Evolutionary conservation across 2,797 vertebrate genomes (phyloP).

Genomic region (Atherinosoma microstoma): DNA sequence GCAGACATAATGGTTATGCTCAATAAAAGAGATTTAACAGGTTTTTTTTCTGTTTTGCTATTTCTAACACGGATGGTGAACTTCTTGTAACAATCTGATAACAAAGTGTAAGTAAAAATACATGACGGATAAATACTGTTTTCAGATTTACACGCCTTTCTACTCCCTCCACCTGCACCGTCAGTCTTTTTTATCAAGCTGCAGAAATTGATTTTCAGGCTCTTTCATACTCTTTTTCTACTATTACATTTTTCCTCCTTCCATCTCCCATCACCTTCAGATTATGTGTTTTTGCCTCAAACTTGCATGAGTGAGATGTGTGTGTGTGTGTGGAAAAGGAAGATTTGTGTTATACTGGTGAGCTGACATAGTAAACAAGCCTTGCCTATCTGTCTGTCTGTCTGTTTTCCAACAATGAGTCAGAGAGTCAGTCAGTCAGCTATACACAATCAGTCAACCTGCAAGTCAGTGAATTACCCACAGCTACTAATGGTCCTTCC

Average conservation of each 20-base stretch:
- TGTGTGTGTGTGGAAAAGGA: conserved; percentile 36
- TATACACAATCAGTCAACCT: conserved; percentile 73
- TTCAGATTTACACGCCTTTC: conserved; percentile 31
- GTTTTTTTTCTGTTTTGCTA: background rate
- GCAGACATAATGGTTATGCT: background rate
- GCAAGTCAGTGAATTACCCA: conserved; percentile 85
- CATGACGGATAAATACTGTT: conserved; percentile 40
- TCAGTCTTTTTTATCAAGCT: conserved; percentile 39
- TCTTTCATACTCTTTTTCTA: conserved; percentile 18
- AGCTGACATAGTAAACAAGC: conserved; percentile 77
- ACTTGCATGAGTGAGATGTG: conserved; percentile 13
- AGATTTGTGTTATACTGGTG: conserved; percentile 68
- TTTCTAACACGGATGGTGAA: conserved; percentile 1
- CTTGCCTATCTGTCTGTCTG: conserved; percentile 75
- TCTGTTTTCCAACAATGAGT: conserved; percentile 78
- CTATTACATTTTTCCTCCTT: conserved; percentile 35
- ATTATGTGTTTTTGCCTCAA: conserved; percentile 30
- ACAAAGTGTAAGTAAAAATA: conserved; percentile 16
- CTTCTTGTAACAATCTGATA: conserved; percentile 29
- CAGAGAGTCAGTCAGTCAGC: conserved; percentile 79
- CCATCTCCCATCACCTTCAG: conserved; percentile 44
- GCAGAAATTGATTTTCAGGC: conserved; percentile 34
- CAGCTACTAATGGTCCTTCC: conserved; percentile 84
- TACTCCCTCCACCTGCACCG: conserved; percentile 1
- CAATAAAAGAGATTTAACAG: background rate